These are phyloP conservation scores for Temnothorax ravouxi DNA, from an alignment of 2,888 invertebrate species.

Conservation along the genomic window DNA sequence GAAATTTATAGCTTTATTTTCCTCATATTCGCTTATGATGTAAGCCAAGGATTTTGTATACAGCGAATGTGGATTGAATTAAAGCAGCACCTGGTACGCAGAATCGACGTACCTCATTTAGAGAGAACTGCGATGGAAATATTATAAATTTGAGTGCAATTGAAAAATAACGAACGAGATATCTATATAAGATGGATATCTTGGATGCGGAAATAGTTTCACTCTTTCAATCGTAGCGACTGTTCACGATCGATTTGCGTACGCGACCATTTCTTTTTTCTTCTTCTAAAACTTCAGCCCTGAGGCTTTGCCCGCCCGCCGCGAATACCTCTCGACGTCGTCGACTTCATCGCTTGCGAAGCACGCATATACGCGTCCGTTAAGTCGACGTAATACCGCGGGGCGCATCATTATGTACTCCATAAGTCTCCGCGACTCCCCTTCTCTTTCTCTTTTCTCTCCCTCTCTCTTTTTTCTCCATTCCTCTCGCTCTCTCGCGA, in stretches of 20 bases:
- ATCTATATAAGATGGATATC: background rate
- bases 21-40: background rate
- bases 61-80: background rate
- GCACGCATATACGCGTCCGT: slow-evolving; percentile 73
- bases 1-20: slow-evolving; percentile 31
- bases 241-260: slow-evolving; percentile 1
- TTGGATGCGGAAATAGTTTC: background rate
- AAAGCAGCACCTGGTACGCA: background rate
- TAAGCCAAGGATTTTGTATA: background rate
- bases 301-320: slow-evolving; percentile 20
- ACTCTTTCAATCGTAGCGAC: background rate
- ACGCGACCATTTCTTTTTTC: background rate
- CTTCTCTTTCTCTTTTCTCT: slow-evolving; percentile 45
- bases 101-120: background rate
- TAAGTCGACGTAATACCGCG: slow-evolving; percentile 78
- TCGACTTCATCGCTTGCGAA: slow-evolving; percentile 64
- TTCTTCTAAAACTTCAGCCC: slow-evolving; percentile 28
- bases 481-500: slow-evolving; percentile 46
- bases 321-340: slow-evolving; percentile 43
- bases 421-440: slow-evolving; percentile 78
- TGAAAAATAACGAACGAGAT: background rate
- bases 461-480: slow-evolving; percentile 38
- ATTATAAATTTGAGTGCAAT: slow-evolving; percentile 6
- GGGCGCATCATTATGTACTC: slow-evolving; percentile 81
- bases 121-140: background rate